Conservation (phyloP, 1,140 invertebrate genomes). For the Monochamus saltuarius region DNA sequence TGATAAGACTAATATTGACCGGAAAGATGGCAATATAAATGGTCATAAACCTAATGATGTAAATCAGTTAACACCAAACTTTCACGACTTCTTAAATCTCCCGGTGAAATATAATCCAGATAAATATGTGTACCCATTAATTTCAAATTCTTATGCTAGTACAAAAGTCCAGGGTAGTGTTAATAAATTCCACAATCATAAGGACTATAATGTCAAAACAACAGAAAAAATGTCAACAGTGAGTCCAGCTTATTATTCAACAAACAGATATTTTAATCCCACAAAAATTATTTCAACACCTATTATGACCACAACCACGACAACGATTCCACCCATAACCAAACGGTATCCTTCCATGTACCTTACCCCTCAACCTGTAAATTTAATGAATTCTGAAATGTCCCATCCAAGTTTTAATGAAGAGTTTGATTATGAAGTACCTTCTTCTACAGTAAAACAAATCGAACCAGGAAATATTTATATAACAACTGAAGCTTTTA, state of each 20-base stretch:
- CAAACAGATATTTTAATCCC: slow-evolving; percentile 24
- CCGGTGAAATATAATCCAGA: slow-evolving; percentile 67
- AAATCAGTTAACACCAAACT: slow-evolving; percentile 60
- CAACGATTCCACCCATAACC: slow-evolving; percentile 38
- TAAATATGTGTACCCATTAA: slow-evolving; percentile 66
- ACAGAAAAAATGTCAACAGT: slow-evolving; percentile 50
- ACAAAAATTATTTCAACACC: slow-evolving; percentile 43
- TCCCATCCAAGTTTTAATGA: slow-evolving; percentile 46
- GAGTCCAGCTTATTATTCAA: slow-evolving; percentile 43
- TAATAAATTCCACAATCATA: slow-evolving; percentile 64
- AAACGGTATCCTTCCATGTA: slow-evolving; percentile 41
- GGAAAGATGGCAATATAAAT: slow-evolving; percentile 51
- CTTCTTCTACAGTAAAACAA: slow-evolving; percentile 16
- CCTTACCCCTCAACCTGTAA: slow-evolving; percentile 27
- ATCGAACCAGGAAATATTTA: slow-evolving; percentile 11
- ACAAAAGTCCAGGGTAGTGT: slow-evolving; percentile 70
- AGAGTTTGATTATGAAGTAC: slow-evolving; percentile 39
- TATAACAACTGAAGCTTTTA: slow-evolving; percentile 23
- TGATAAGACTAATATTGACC: slow-evolving; percentile 50
- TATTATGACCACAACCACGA: slow-evolving; percentile 47
- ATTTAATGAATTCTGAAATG: slow-evolving; percentile 42
- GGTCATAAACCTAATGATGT: slow-evolving; percentile 56
- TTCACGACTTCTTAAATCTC: slow-evolving; percentile 70
- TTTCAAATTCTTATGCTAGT: slow-evolving; percentile 71
- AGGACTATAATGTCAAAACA: slow-evolving; percentile 55